Base-by-base conservation (phyloP, 1,140 invertebrate species). In the Scaptodrosophila lebanonensis region DNA sequence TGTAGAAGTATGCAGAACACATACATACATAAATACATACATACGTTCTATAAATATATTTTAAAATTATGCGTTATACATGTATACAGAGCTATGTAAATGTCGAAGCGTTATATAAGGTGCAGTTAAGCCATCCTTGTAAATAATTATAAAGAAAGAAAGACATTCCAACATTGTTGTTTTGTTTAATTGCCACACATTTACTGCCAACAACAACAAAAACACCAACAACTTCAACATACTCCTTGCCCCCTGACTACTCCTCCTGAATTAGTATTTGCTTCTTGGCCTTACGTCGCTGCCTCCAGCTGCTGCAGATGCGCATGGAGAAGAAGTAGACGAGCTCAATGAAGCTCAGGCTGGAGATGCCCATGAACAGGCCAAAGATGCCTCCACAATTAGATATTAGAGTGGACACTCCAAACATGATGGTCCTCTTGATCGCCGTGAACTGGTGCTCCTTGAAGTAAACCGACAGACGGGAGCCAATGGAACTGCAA, bases 321-420 rank as follows among this genome's bases (percentile, higher is more conserved):
- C 83, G 68, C 49, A 86, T 82, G 11, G 71, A 85, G 42, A 84
- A 84, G 61, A 85, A 86, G 22, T 91, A 91, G 18, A 90, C 51
- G 2, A 90, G 85, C 79, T 91, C 90, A 17, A 90, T 85, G 7
- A 91, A 69, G 42, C 89, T 90, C 9, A 90, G 75, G 42, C 89
- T 84, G 2, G 89, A 90, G 58, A 90, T 89, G 12, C 89, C 89
- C 84, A 91, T 90, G 60, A 91, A 92, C 1, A 93, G 87, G 1
- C 92, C 91, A 6, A 92, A 88, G 33, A 92, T 87, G 48, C 91
- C 91, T 1, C 92, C 92, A 56, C 90, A 91, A 63, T 91, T 91
- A 13, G 91, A 91, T 6, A 92, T 88, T 68, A 92, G 90, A 60
- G 92, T 91, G 0, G 90, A 91, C 27, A 89, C 87, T 0, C 91